Evolutionary conservation across 2,113 vertebrate genomes (phyloP), one percentile per base, ranked within the genome.

Genomic region (Myrmecophaga tridactyla): DNA sequence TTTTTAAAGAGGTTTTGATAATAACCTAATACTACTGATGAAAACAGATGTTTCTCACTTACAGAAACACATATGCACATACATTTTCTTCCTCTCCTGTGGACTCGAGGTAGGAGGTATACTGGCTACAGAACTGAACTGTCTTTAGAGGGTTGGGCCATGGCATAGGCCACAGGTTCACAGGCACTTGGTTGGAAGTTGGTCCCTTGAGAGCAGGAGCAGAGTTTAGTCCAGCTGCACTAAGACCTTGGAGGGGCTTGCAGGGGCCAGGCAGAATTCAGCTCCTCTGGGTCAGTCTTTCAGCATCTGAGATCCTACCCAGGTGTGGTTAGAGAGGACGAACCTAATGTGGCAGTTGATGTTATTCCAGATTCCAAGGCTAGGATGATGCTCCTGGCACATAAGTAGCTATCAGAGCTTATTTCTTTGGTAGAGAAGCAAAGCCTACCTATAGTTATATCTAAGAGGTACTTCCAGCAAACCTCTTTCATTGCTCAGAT

Each of bases 31-130:
- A 97, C 95, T 77, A 97, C 92, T 96, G 96, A 88, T 87, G n/a
- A 94, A 92, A 88, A 46, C 2, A 0, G 10, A 51, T n/a, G n/a
- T 51, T 73, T 31, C 78, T 73, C 80, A 43, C 69, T 23, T 86
- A 65, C 29, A 48, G 36, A 72, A 36, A 92, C 48, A 82, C 18
- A 23, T 7, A 31, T 0, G 25, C 34, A 67, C 25, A 60, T 12
- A 29, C 70, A 36, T 46, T 63, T 46, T 89, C 80, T 81, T 69
- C 29, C 48, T 48, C 65, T 83, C 31, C 39, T 81, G 48, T 1
- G n/a, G 63, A 70, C 48, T 67, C 92, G 97, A 97, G 96, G 96
- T 97, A 97, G 92, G 65, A 95, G 70, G 51, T 70, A 56, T 36
- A n/a, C 70, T n/a, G 65, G 60, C 63, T 36, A 60, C 51, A 75